A percentile compares a stretch with the other conserved stretches of the same genome.
Evolutionary conservation across 2,113 vertebrate species (phyloP).

Genomic region (Corynorhinus townsendii): DNA sequence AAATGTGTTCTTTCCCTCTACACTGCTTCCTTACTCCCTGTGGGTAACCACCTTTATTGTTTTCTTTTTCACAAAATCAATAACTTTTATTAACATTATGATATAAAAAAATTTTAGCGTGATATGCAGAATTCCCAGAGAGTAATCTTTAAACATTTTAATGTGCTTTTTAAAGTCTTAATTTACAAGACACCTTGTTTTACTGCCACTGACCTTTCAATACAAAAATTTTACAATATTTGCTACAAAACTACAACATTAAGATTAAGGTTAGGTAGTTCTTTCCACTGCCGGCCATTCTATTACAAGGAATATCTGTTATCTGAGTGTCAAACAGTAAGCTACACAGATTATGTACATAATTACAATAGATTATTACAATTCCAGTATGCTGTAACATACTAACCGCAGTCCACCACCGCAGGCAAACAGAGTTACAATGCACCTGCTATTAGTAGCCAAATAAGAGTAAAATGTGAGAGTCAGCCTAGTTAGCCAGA

Average conservation of each 20-base stretch:
- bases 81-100: constrained; percentile 69
- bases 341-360: constrained; percentile 89
- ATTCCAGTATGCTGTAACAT: constrained; percentile 26
- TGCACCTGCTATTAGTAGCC: not conserved
- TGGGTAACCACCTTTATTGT: not conserved
- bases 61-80: constrained; percentile 49
- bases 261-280: constrained; percentile 70
- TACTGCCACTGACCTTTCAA: constrained; percentile 69
- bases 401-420: constrained; percentile 42
- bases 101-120: constrained; percentile 53
- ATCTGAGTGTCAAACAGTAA: constrained; percentile 78
- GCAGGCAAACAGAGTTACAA: not conserved
- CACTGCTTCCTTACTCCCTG: not conserved
- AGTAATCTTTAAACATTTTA: constrained; percentile 78
- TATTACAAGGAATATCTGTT: constrained; percentile 1
- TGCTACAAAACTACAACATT: constrained; percentile 77
- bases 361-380: constrained; percentile 81
- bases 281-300: constrained; percentile 70
- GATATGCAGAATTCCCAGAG: constrained; percentile 51
- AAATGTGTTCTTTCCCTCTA: not conserved
- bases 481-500: not conserved
- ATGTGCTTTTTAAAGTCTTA: constrained; percentile 75
- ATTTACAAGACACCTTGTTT: constrained; percentile 78
- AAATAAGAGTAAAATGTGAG: not conserved
- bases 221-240: constrained; percentile 80